These are phyloP conservation scores for Yponomeuta cagnagella DNA, from an alignment of 2,888 invertebrate genomes.

Conservation along the genomic window DNA sequence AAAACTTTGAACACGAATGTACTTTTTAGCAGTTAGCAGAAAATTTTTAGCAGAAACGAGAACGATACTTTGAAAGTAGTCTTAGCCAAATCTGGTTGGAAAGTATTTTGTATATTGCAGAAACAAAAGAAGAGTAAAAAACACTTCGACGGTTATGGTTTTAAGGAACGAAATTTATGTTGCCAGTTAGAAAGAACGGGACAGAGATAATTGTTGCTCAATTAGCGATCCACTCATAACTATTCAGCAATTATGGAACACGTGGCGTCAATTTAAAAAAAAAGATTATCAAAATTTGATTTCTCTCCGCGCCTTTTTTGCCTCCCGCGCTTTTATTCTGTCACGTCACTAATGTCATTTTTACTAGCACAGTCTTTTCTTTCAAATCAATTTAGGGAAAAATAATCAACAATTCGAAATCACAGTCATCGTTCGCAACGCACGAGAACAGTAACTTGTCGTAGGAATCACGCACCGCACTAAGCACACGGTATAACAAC, in stretches of 20 bases:
- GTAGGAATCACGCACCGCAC: conserved; percentile 52
- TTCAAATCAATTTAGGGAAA: conserved; percentile 5
- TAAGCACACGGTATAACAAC: conserved; percentile 57
- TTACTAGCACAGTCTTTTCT: conserved; percentile 26
- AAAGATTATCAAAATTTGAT: conserved; percentile 30
- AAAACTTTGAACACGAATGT: neutral
- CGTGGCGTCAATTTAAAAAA: conserved; percentile 54
- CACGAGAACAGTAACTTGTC: conserved; percentile 21
- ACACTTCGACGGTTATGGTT: neutral
- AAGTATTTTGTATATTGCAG: neutral
- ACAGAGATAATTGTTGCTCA: conserved; percentile 58
- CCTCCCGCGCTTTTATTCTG: conserved; percentile 18
- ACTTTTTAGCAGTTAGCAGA: neutral
- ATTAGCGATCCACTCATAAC: conserved; percentile 53
- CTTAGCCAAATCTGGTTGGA: neutral
- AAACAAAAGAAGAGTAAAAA: neutral
- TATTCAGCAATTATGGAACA: conserved; percentile 55
- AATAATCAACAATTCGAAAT: conserved; percentile 4
- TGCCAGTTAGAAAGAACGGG: conserved; percentile 55
- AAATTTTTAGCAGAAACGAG: neutral
- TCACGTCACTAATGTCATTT: conserved; percentile 71
- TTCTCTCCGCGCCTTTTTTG: neutral
- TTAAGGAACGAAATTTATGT: conserved; percentile 35
- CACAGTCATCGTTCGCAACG: conserved; percentile 27
- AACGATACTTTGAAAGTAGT: neutral